Conservation (phyloP, 2,113 vertebrate genomes). For the Ameiurus melas region DNA sequence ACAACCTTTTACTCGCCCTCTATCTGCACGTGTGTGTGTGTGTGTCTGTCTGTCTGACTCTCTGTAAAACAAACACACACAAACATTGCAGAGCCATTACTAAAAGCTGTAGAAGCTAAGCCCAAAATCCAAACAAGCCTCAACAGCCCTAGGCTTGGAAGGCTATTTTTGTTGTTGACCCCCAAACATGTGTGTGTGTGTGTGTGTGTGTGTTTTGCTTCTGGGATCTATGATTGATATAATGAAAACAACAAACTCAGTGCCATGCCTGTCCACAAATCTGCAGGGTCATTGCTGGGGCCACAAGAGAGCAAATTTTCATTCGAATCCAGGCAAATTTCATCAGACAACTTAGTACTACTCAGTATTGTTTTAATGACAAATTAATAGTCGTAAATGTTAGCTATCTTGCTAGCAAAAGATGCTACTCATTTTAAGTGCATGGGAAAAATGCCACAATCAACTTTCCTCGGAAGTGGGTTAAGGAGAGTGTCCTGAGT, state of each 20-base stretch:
- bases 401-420: background rate
- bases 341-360: background rate
- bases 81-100: background rate
- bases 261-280: background rate
- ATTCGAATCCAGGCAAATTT: background rate
- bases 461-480: background rate
- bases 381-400: background rate
- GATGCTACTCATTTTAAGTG: background rate
- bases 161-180: slow-evolving; percentile 8
- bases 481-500: background rate
- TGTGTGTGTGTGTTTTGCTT: background rate
- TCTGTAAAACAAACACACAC: slow-evolving; percentile 12
- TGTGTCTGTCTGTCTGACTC: background rate
- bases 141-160: slow-evolving; percentile 16
- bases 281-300: too few relatives aligned
- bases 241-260: background rate
- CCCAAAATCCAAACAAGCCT: slow-evolving; percentile 33
- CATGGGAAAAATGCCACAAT: background rate
- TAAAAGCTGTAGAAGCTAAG: slow-evolving; percentile 1
- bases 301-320: background rate
- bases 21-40: background rate
- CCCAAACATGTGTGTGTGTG: slow-evolving; percentile 19
- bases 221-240: background rate
- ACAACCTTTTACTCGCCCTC: background rate
- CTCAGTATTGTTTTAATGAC: background rate